Evolutionary conservation across 2,113 vertebrate genomes (phyloP).

Genomic region (Aplodontia rufa): DNA sequence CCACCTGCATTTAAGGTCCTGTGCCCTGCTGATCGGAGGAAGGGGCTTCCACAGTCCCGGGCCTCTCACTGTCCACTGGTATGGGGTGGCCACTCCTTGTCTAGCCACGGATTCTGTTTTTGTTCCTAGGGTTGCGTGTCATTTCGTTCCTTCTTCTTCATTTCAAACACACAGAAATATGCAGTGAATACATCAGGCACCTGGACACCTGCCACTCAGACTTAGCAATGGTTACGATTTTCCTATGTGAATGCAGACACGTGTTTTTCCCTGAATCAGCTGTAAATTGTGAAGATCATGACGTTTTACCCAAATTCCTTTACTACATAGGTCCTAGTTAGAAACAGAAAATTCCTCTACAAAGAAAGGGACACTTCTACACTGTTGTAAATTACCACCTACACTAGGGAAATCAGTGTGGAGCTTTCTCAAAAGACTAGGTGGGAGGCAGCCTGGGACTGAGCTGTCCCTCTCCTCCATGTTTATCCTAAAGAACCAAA

Average conservation of each 20-base stretch:
- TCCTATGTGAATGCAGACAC: background rate
- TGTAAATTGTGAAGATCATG: background rate
- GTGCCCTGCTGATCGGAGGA: background rate
- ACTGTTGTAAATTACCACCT: too few relatives aligned
- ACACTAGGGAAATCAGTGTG: too few relatives aligned
- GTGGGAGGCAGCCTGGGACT: too few relatives aligned
- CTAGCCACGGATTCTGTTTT: background rate
- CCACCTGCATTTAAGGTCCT: background rate
- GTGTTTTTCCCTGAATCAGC: background rate
- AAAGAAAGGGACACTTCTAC: too few relatives aligned
- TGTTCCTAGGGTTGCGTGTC: background rate
- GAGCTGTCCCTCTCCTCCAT: too few relatives aligned
- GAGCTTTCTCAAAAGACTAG: too few relatives aligned
- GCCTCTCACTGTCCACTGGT: background rate
- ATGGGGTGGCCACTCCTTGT: background rate
- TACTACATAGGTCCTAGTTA: background rate
- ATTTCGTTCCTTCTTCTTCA: background rate
- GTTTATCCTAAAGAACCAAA: too few relatives aligned
- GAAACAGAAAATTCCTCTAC: background rate
- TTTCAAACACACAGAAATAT: conserved; percentile 26
- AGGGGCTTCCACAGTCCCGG: background rate
- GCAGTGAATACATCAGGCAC: background rate
- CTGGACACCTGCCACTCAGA: background rate
- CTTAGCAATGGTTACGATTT: background rate
- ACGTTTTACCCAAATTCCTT: background rate